These are phyloP conservation scores for Anarrhichthys ocellatus DNA, from an alignment of 2,113 vertebrate genomes.

Conservation along the genomic window DNA sequence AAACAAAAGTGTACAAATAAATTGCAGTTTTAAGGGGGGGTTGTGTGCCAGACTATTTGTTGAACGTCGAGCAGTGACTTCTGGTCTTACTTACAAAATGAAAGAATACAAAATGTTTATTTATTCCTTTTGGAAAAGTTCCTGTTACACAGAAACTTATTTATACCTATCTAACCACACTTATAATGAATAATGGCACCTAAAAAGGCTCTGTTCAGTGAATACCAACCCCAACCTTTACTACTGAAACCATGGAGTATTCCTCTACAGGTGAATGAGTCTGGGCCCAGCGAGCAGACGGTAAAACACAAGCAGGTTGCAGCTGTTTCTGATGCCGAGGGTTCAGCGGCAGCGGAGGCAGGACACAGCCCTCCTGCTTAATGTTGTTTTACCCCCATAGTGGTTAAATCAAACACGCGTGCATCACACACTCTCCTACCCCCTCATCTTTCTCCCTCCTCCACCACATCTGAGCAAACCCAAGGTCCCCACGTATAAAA, in stretches of 20 bases:
- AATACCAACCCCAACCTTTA: not conserved
- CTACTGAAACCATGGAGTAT: not conserved
- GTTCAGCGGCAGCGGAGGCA: constrained; percentile 50
- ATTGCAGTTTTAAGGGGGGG: not conserved
- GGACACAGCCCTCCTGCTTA: constrained; percentile 45
- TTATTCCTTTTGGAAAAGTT: not conserved
- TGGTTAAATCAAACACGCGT: constrained; percentile 66
- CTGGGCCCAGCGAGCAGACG: constrained; percentile 11
- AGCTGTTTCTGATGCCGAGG: constrained; percentile 61
- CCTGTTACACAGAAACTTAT: not conserved
- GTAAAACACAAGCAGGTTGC: constrained; percentile 40
- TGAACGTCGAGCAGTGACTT: not conserved
- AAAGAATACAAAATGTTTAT: not conserved
- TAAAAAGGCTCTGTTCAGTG: not conserved
- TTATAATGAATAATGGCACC: not conserved
- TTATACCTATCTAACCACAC: not conserved
- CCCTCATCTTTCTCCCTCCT: constrained; percentile 37
- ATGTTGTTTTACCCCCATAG: constrained; percentile 72
- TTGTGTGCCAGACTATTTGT: not conserved
- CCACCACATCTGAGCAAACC: constrained; percentile 61
- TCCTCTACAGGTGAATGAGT: constrained; percentile 56
- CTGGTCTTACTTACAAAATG: not conserved
- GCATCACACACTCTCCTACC: constrained; percentile 43
- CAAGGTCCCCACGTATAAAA: constrained; percentile 19
- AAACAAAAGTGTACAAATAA: not conserved